phyloP scores from a whole-genome alignment of 2,797 vertebrate species.

The Naso thynnoides region DNA sequence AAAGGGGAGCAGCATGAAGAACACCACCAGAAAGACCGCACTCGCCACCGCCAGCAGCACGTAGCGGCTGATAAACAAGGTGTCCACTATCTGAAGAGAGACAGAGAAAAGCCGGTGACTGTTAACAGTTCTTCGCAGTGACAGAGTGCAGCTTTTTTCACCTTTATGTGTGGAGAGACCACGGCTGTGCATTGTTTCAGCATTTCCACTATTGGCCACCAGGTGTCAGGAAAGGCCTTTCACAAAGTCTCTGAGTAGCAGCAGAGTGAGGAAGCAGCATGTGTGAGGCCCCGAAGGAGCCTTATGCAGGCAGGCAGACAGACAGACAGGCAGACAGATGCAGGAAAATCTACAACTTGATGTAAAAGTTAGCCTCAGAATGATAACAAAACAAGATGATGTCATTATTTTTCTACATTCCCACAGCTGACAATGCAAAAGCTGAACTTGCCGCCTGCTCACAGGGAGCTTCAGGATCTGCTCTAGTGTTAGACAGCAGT shows the following conservation, averaged over 20 bases:
- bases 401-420: neutral
- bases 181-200: neutral
- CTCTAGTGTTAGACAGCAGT: neutral
- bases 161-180: neutral
- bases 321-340: too few species aligned
- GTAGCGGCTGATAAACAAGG: conserved; percentile 92
- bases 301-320: too few species aligned
- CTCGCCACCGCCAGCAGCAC: conserved; percentile 86
- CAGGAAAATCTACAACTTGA: neutral
- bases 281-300: neutral
- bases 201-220: conserved; percentile 64
- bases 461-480: neutral
- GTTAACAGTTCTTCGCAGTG: neutral
- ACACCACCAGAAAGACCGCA: conserved; percentile 83
- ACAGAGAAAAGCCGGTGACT: conserved; percentile 7
- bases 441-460: neutral
- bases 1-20: conserved; percentile 89
- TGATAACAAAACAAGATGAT: neutral
- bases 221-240: conserved; percentile 81
- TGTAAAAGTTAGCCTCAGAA: neutral
- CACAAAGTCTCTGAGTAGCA: neutral
- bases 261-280: neutral
- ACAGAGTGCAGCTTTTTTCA: neutral
- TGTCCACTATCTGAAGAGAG: conserved; percentile 88
- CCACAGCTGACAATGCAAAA: neutral